Base-by-base conservation (phyloP, 2,888 invertebrate genomes). In the Ethmia dodecea region DNA sequence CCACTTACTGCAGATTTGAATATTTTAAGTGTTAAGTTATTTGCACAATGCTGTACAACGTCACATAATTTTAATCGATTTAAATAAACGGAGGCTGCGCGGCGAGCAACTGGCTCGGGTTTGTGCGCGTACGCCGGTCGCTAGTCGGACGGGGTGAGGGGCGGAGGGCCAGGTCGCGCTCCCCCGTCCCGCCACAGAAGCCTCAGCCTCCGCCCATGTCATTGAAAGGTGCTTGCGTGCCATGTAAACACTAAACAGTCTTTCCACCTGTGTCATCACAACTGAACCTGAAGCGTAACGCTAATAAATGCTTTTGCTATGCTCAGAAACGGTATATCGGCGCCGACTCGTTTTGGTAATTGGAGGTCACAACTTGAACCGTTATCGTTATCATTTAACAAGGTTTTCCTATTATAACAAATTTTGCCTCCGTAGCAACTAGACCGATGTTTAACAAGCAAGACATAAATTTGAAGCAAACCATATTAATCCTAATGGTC, bases 71-170 rank as follows among this genome's bases (percentile, higher is more conserved):
- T 39, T 49, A 52, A 47, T 60, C 47, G 55, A 61, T 74, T 79
- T 83, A 79, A 84, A 84, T 80, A 86, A 84, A 72, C 73, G 74
- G 80, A 84, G 84, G 83, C 81, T 81, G 80, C 74, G 76, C 79
- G 78, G 72, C 76, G 70, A 60, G 66, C 79, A 72, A 81, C 86
- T 83, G 81, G 78, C 75, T 72, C 54, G 61, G 60, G 59, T 70
- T 61, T 64, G 59, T 77, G 83, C 83, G 81, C 80, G 73, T 64
- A 78, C 81, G 78, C 69, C 72, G 73, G 66, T 59, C 58, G 62
- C 45, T 49, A 39, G 47, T 43, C 47, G 38, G 62, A 63, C 55
- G 43, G 45, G 48, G 44, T 39, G 28, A 10, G 30, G 9, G 37
- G 27, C 40, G 43, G 37, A 37, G 38, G 37, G 37, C 36, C 40